Base-by-base conservation (phyloP, 2,797 vertebrate species). In the Sandelia bainsii region DNA sequence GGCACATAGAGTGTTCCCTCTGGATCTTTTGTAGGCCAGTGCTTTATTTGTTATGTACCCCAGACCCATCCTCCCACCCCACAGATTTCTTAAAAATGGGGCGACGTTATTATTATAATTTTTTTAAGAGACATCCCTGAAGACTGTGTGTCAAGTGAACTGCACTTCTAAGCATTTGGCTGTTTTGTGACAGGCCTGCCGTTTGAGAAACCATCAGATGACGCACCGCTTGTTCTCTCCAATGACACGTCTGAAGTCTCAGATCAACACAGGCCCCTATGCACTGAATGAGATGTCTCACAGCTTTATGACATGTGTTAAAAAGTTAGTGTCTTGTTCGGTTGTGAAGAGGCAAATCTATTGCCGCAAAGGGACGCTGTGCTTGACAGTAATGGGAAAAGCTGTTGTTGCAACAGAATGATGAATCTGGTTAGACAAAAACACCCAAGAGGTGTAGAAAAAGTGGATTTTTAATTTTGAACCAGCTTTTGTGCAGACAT, bases 251-350 rank as follows among this genome's bases (percentile, higher is more conserved):
- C 84, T 86, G 83, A 83, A 86, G 86, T 87, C 88, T 90, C 88
- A 79, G 77, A 88, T 89, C 85, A 86, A 86, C 89, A 85, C 51
- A 46, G 85, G 77, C 75, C 82, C 83, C 84, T 45, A 22, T 79
- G 83, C 82, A 62, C 87, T 79, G 88, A 92, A 91, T 89, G 92
- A 92, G 87, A 93, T 82, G 86, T 92, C 88, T 92, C 71, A 48
- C 85, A 88, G 87, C 84, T 90, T 89, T 85, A 90, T 90, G 87
- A 91, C 91, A 89, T 77, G 84, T 90, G 86, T 89, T 90, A 88
- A 92, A 93, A 89, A 91, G 88, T 91, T 87, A 90, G 79, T 84
- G 84, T 91, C 87, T 90, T 88, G 87, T 90, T 89, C 80, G 40
- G 65, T 81, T 78, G 87, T 79, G 84, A 89, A 74, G 84, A 88